phyloP scores from a whole-genome alignment of 2,888 invertebrate genomes.

The Siphlonurus alternatus region DNA sequence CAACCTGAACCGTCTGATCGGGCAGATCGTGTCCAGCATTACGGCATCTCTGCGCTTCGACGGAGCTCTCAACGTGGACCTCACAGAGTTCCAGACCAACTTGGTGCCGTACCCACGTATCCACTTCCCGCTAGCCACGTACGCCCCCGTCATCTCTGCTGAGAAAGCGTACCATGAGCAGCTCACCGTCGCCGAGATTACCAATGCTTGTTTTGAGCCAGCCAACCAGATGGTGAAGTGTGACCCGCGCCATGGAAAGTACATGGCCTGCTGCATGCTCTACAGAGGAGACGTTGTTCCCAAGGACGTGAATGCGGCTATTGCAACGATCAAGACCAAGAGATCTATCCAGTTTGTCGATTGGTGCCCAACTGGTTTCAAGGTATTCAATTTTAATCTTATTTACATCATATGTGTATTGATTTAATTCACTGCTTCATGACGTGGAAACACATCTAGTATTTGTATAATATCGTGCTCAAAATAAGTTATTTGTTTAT shows the following conservation, averaged over 20 bases:
- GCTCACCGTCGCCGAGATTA: conserved; percentile 30
- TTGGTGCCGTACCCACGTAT: conserved; percentile 34
- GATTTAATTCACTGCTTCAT: too few species aligned
- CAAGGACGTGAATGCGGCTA: conserved; percentile 24
- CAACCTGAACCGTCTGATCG: conserved; percentile 85
- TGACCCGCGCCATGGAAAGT: conserved; percentile 20
- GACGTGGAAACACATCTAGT: too few species aligned
- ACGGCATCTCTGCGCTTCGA: conserved; percentile 33
- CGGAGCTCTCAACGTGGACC: conserved; percentile 34
- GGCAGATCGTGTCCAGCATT: conserved; percentile 75
- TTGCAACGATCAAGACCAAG: conserved; percentile 16
- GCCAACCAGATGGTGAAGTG: conserved; percentile 29
- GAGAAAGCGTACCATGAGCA: conserved; percentile 34
- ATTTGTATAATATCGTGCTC: too few species aligned
- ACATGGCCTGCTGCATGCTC: conserved; percentile 24
- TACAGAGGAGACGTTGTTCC: conserved; percentile 23
- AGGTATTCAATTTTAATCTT: conserved; percentile 21
- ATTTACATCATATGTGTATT: not conserved
- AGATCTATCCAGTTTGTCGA: conserved; percentile 32
- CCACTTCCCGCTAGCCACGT: conserved; percentile 30
- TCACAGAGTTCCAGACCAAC: conserved; percentile 33
- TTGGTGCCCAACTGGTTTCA: conserved; percentile 35
- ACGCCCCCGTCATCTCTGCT: conserved; percentile 30
- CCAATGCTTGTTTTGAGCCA: conserved; percentile 36
- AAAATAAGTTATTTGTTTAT: too few species aligned